These are phyloP conservation scores for Seira sanloemensis DNA, from an alignment of 2,888 invertebrate genomes.

Conservation along the genomic window DNA sequence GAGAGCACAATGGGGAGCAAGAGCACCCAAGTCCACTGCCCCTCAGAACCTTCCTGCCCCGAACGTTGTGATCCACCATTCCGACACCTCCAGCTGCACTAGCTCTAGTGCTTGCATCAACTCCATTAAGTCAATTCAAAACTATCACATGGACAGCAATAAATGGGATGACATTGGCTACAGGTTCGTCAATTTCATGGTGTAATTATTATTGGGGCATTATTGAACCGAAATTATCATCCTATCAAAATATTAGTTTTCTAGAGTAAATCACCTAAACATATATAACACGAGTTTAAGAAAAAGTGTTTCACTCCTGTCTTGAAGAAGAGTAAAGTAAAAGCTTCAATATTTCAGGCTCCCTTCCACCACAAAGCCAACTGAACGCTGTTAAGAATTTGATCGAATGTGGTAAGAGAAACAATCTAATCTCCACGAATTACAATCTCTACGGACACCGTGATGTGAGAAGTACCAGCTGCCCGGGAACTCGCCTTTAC, in stretches of 20 bases:
- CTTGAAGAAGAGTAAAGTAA: too few relatives aligned
- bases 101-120: slow-evolving; percentile 80
- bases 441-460: slow-evolving; percentile 83
- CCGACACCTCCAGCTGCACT: slow-evolving; percentile 77
- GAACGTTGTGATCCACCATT: slow-evolving; percentile 82
- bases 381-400: slow-evolving; percentile 79
- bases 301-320: neutral
- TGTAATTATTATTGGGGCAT: neutral
- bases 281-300: slow-evolving; percentile 21
- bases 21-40: slow-evolving; percentile 70
- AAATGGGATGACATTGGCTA: slow-evolving; percentile 79
- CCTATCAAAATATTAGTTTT: neutral
- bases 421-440: slow-evolving; percentile 80
- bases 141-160: slow-evolving; percentile 79
- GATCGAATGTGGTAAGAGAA: slow-evolving; percentile 80
- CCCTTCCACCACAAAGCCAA: slow-evolving; percentile 80
- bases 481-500: slow-evolving; percentile 82
- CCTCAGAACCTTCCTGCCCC: slow-evolving; percentile 79
- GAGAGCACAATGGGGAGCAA: slow-evolving; percentile 79
- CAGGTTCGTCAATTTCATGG: too few relatives aligned
- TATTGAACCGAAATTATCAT: neutral
- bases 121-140: slow-evolving; percentile 83
- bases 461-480: slow-evolving; percentile 82
- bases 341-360: slow-evolving; percentile 77
- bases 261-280: slow-evolving; percentile 6